These are phyloP conservation scores for Phylloscopus whistleri DNA, from an alignment of 2,113 vertebrate species.

Conservation along the genomic window DNA sequence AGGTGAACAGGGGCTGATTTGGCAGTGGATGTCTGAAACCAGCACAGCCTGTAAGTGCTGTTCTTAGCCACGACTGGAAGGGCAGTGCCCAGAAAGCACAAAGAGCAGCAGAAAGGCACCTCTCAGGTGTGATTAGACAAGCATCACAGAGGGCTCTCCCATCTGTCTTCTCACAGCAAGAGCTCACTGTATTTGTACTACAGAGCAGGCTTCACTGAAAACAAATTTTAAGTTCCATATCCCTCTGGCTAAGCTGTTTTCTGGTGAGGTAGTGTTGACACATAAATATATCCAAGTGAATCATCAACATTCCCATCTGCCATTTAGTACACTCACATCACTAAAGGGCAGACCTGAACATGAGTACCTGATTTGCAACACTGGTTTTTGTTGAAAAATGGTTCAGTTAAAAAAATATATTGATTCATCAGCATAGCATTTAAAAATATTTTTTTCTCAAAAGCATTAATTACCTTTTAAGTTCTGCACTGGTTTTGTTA, in stretches of 20 bases:
- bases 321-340: neutral
- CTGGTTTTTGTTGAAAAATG: neutral
- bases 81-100: neutral
- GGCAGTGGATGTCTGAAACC: neutral
- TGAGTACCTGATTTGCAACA: neutral
- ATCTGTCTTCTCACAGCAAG: slow-evolving; percentile 4
- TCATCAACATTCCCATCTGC: slow-evolving; percentile 17
- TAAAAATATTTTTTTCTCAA: neutral
- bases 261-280: neutral
- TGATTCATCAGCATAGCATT: neutral
- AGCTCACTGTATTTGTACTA: neutral
- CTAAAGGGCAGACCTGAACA: neutral
- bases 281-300: neutral
- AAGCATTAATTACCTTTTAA: neutral
- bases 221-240: neutral
- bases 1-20: neutral
- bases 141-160: neutral
- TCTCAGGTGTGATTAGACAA: neutral
- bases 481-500: neutral
- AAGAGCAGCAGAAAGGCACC: neutral
- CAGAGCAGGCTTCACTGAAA: neutral
- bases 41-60: neutral
- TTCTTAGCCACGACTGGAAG: neutral
- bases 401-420: neutral
- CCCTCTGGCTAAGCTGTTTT: neutral